Evolutionary conservation across 2,113 vertebrate genomes (phyloP).

Genomic region (Antennarius striatus): DNA sequence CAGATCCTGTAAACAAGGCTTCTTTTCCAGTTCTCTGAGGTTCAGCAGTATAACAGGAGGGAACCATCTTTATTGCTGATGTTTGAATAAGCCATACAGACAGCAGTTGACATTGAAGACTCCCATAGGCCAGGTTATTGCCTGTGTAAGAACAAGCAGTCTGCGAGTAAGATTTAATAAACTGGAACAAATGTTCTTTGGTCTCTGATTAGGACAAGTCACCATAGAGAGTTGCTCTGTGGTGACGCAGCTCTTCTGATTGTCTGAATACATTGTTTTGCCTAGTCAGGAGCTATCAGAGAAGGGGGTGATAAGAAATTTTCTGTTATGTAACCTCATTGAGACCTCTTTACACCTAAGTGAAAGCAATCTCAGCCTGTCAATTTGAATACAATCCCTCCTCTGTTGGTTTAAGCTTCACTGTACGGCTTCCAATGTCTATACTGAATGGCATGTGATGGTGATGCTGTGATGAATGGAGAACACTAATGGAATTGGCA

Average conservation of each 20-base stretch:
- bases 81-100: conserved; percentile 63
- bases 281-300: conserved; percentile 38
- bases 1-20: conserved; percentile 64
- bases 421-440: conserved; percentile 46
- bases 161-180: conserved; percentile 64
- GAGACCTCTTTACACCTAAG: conserved; percentile 59
- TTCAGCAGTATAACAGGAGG: conserved; percentile 27
- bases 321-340: conserved; percentile 59
- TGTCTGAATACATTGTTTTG: conserved; percentile 57
- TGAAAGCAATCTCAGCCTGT: conserved; percentile 62
- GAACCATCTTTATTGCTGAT: conserved; percentile 42
- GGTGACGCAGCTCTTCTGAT: conserved; percentile 29
- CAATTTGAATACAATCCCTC: conserved; percentile 62
- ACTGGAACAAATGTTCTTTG: conserved; percentile 65
- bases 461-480: conserved; percentile 64
- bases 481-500: conserved; percentile 61
- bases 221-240: conserved; percentile 24
- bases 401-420: conserved; percentile 42
- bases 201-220: conserved; percentile 57
- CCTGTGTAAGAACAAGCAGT: conserved; percentile 58
- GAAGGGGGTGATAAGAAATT: conserved; percentile 30
- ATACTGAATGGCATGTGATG: conserved; percentile 57
- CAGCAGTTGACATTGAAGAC: conserved; percentile 55
- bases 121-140: conserved; percentile 66
- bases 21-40: conserved; percentile 41